These are phyloP conservation scores for Eledone cirrhosa DNA, from an alignment of 2,888 invertebrate species.

Conservation along the genomic window DNA sequence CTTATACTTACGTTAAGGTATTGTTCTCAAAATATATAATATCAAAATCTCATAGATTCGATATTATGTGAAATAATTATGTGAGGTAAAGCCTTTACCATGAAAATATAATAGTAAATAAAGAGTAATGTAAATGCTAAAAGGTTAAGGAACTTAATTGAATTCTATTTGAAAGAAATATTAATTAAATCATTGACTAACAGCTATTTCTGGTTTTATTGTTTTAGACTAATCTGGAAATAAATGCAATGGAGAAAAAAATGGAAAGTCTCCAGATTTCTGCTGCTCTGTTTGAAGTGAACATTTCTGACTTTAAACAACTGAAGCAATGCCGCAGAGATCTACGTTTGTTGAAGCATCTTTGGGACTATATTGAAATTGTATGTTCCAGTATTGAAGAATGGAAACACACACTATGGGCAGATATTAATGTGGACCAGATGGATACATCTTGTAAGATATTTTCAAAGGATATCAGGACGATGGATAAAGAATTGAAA, in stretches of 20 bases:
- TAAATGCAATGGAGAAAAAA: conserved; percentile 76
- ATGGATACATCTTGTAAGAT: conserved; percentile 99
- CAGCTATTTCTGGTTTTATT: no score
- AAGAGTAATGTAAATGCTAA: no score
- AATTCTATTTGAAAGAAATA: no score
- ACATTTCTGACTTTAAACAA: conserved; percentile 91
- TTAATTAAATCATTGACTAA: no score
- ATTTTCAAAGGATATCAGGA: conserved; percentile 79
- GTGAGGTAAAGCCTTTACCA: no score
- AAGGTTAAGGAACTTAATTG: no score
- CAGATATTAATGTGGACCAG: conserved; percentile 95
- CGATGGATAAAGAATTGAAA: conserved; percentile 95
- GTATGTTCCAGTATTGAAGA: conserved; percentile 91
- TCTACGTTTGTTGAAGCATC: conserved; percentile 78
- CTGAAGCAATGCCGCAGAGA: conserved; percentile 92
- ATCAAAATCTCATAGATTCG: no score
- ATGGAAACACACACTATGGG: conserved; percentile 97
- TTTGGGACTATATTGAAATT: conserved; percentile 94
- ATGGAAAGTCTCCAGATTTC: conserved; percentile 88
- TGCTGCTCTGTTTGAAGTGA: conserved; percentile 93
- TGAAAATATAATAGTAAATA: no score
- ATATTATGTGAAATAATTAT: no score
- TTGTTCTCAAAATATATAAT: no score
- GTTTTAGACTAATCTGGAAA: no score
- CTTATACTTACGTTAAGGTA: no score